Evolutionary conservation across 1,140 invertebrate species (phyloP).

Genomic region (Scaptomyza montana): DNA sequence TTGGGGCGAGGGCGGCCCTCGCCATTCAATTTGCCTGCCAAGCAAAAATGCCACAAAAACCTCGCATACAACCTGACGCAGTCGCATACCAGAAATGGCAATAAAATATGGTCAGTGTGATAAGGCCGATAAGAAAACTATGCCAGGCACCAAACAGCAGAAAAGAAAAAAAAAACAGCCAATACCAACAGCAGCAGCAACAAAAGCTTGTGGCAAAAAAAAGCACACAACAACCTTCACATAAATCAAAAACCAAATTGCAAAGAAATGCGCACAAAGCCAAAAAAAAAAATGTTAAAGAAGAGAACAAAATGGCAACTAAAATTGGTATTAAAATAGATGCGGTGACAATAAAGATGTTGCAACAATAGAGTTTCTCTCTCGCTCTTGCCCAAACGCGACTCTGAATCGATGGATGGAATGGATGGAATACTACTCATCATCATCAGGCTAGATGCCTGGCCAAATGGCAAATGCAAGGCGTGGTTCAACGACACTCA

Average conservation of each 20-base stretch:
- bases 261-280: slow-evolving; percentile 39
- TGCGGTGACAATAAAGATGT: slow-evolving; percentile 38
- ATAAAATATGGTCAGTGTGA: slow-evolving; percentile 64
- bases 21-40: slow-evolving; percentile 60
- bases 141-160: slow-evolving; percentile 7
- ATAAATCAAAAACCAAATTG: slow-evolving; percentile 69
- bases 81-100: slow-evolving; percentile 12
- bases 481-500: neutral
- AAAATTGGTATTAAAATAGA: slow-evolving; percentile 47
- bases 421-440: slow-evolving; percentile 24
- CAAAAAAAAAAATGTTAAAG: slow-evolving; percentile 4
- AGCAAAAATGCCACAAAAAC: slow-evolving; percentile 42
- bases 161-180: slow-evolving; percentile 2
- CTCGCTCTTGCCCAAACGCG: neutral
- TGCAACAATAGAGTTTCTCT: slow-evolving; percentile 23
- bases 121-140: slow-evolving; percentile 61
- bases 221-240: slow-evolving; percentile 35
- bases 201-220: slow-evolving; percentile 3
- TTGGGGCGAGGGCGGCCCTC: too few relatives aligned
- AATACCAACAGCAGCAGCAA: neutral
- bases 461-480: slow-evolving; percentile 3
- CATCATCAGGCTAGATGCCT: slow-evolving; percentile 5
- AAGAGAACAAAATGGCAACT: slow-evolving; percentile 25
- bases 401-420: neutral
- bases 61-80: slow-evolving; percentile 9